Evolutionary conservation across 2,888 invertebrate genomes (phyloP), one percentile per base, ranked within the genome.

Genomic region (Pollenia griseotomentosa): DNA sequence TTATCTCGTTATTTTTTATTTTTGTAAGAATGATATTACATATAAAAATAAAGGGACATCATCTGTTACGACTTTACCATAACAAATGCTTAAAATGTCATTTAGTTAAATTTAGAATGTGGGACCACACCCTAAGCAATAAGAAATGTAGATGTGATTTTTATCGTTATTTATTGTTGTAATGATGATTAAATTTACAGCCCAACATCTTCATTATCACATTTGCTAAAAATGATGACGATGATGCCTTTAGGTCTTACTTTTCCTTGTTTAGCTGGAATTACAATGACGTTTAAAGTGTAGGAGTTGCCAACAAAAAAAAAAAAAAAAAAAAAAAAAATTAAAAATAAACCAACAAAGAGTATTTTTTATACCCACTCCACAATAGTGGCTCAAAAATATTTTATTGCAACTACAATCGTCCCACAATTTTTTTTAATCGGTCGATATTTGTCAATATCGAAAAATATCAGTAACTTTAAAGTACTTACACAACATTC

Each of bases 61-160:
- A 79, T 68, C 33, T 65, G 59, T 61, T 51, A 53, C 40, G 42
- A 65, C 46, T 10, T 19, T 19, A 46, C 11, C 19, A 19, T 11
- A 44, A 10, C 5, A 42, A 42, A 53, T 40, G 55, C 53, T 42
- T 44, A 16, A 57, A 33, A 33, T 33, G 4, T 33, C 33, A 33
- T 4, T 33, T 33, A 33, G 33, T 33, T 33, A 33, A 33, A 33
- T 33, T 33, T 5, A 33, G 33, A 33, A 33, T 33, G 33, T 6
- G 6, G 33, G 33, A 33, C 79, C 79, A 79, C 79, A 79, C 79
- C 70, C 79, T 23, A 19, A 59, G 57, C 6, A 4, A 23, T 23
- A 65, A 19, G 63, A 53, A 65, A 48, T 12, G 16, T 16, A n/a
- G 40, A 23, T 59, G 42, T 61, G 42, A 42, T 16, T 33, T 8